Evolutionary conservation across 2,797 vertebrate genomes (phyloP).

Genomic region (Onychomys leucogaster): DNA sequence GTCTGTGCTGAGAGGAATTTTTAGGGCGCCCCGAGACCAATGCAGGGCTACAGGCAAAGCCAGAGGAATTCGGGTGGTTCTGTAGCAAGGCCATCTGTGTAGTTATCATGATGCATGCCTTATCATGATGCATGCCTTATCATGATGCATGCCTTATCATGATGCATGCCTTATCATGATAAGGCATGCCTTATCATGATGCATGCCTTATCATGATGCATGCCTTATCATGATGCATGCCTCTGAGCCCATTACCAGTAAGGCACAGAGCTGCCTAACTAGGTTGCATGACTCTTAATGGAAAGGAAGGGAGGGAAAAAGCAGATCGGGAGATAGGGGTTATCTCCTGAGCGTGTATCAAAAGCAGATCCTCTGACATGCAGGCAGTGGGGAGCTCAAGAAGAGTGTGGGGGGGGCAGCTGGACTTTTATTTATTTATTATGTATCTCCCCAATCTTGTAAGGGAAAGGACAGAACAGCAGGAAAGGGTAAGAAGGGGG

Average conservation of each 20-base stretch:
- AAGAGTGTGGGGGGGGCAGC: background rate
- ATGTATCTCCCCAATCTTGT: background rate
- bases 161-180: no score
- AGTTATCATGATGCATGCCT: background rate
- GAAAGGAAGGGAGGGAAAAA: background rate
- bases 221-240: background rate
- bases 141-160: no score
- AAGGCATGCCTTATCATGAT: no score
- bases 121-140: no score
- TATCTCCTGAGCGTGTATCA: background rate
- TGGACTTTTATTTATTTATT: no score
- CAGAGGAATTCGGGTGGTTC: background rate
- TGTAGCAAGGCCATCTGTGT: background rate
- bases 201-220: no score
- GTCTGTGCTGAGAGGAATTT: background rate
- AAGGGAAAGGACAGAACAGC: background rate
- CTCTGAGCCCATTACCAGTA: background rate
- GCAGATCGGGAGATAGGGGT: background rate
- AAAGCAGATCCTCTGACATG: background rate
- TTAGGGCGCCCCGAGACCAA: background rate
- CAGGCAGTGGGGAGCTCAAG: background rate
- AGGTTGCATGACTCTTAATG: background rate
- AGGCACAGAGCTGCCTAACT: background rate
- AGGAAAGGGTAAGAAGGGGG: background rate
- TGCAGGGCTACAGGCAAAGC: background rate